Conservation (phyloP, 2,888 invertebrate species). For the Dolichopus griseipennis region DNA sequence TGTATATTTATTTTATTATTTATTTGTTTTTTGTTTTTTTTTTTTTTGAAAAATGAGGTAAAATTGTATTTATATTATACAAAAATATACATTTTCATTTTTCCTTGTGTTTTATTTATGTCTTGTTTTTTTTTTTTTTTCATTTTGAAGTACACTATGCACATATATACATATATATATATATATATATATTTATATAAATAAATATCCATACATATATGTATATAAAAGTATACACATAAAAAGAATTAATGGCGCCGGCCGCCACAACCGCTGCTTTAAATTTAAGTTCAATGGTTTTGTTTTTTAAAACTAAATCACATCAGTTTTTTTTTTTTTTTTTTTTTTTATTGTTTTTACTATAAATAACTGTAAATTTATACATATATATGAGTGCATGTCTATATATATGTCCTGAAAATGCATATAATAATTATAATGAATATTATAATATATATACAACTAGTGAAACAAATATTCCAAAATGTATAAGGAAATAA, state of each 20-base stretch:
- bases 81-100: too few species aligned
- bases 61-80: constrained; percentile 5
- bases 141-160: too few species aligned
- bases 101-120: background rate
- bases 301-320: background rate
- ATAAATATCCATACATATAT: background rate
- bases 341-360: background rate
- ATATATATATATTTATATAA: background rate
- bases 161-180: background rate
- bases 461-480: too few species aligned
- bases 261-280: background rate
- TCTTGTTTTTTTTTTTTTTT: background rate
- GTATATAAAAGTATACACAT: background rate
- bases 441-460: too few species aligned
- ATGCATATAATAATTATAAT: too few species aligned
- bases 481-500: too few species aligned
- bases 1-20: too few species aligned
- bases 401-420: too few species aligned
- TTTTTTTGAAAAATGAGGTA: background rate
- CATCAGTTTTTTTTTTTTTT: background rate
- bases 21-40: background rate
- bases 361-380: background rate
- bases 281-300: constrained; percentile 1
- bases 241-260: background rate
- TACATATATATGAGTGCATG: too few species aligned